phyloP scores from a whole-genome alignment of 2,113 vertebrate genomes.

The Scartelaos histophorus region DNA sequence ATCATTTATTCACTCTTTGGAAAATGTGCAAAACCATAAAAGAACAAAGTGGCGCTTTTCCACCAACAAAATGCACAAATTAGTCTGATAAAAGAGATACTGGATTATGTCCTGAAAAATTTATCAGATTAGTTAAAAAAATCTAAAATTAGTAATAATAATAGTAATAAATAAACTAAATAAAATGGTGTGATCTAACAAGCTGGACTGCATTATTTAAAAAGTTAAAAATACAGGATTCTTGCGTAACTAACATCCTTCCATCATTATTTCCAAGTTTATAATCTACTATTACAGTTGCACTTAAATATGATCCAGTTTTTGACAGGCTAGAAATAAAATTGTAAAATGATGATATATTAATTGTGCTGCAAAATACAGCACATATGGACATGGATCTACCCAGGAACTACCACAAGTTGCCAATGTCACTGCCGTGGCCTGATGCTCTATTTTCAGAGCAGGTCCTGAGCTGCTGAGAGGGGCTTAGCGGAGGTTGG shows the following conservation, averaged over 20 bases:
- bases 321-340: not conserved
- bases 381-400: constrained; percentile 69
- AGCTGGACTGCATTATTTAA: not conserved
- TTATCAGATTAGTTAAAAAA: not conserved
- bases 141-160: not conserved
- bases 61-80: not conserved
- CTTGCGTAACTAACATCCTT: too few species aligned
- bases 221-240: too few species aligned
- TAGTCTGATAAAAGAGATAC: not conserved
- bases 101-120: not conserved
- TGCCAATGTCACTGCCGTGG: constrained; percentile 57
- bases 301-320: too few species aligned
- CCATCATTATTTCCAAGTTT: too few species aligned
- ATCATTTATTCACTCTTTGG: too few species aligned
- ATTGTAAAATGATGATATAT: too few species aligned
- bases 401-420: constrained; percentile 50
- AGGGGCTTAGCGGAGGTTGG: constrained; percentile 69
- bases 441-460: constrained; percentile 71
- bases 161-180: not conserved
- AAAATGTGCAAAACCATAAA: too few species aligned
- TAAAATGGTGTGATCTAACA: not conserved
- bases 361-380: not conserved
- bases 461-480: constrained; percentile 72
- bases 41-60: not conserved
- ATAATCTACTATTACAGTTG: too few species aligned